Percentiles rank a stretch among this genome's conserved stretches.
Conservation (phyloP, 2,888 invertebrate species). For the Malachius bipustulatus region DNA sequence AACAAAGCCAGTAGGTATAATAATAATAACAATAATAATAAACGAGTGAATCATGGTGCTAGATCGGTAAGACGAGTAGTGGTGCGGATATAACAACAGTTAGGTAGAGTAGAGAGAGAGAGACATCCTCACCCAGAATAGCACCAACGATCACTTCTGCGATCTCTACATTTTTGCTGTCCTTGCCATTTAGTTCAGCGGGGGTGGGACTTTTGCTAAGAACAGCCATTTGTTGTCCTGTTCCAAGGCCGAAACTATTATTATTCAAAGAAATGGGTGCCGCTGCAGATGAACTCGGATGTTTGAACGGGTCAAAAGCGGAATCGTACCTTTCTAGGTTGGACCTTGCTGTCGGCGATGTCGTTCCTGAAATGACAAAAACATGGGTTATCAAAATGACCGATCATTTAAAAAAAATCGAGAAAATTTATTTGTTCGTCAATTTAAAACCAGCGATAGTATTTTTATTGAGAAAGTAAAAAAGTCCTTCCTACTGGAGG, state of each 20-base stretch:
- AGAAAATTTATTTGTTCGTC: no score
- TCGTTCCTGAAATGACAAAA: constrained; percentile 46
- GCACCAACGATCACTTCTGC: constrained; percentile 94
- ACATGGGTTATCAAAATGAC: no score
- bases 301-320: constrained; percentile 61
- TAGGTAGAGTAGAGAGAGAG: not conserved
- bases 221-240: constrained; percentile 59
- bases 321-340: constrained; percentile 60
- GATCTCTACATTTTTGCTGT: constrained; percentile 87
- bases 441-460: no score
- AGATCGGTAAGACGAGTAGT: not conserved
- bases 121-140: constrained; percentile 62
- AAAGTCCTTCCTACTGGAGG: no score
- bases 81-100: not conserved
- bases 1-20: no score
- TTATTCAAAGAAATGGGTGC: constrained; percentile 73
- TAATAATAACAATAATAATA: no score
- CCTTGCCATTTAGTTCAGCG: constrained; percentile 63
- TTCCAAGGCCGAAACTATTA: constrained; percentile 79
- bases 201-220: constrained; percentile 74
- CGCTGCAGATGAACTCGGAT: constrained; percentile 55
- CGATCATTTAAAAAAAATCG: no score
- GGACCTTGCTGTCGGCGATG: constrained; percentile 54
- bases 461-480: no score
- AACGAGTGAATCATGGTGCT: no score